Base-by-base conservation (phyloP, 2,113 vertebrate species). In the Gyps fulvus region DNA sequence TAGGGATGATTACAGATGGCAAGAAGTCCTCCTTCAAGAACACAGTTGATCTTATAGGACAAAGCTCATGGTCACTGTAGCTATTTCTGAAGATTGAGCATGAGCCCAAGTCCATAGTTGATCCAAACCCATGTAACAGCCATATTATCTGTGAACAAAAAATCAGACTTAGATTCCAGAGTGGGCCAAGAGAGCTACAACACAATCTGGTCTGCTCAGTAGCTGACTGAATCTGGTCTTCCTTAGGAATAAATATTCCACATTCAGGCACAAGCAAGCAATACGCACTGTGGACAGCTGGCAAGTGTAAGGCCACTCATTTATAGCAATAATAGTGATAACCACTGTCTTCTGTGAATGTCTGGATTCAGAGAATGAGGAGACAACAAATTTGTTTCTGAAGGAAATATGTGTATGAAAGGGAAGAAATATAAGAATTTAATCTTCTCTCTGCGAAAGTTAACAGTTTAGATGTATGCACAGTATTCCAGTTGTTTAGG, bases 31-130 rank as follows among this genome's bases (percentile, higher is more conserved):
- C 27, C 27, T 69, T 57, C 57, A 77, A 57, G 89, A 38, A 76
- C 1, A 2, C 1, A 61, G 9, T 4, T 80, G 25, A 72, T 62
- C 7, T 62, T 52, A 29, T 4, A 45, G 0, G 1, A 54, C 27
- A 62, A 78, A 72, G n/a, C 1, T 25, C 6, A 45, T 29, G 17
- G 10, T 34, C 19, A 65, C 5, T 54, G 6, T 6, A 16, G n/a
- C 4, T 82, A 10, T 76, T 59, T 93, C 27, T 62, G 34, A 71
- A 52, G 18, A 61, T 0, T 40, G 13, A 62, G 4, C 11, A 2
- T 32, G 15, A 83, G 21, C 7, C 8, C 5, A 22, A 67, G 18
- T 34, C 2, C 1, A 8, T 31, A 62, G 45, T 4, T 86, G 8
- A 5, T 72, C 45, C 14, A 76, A 38, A 62, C 6, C 3, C 18